Percentiles rank a stretch among this genome's conserved stretches.
Conservation (phyloP, 2,888 invertebrate genomes). For the Acanthosepion esculentum region DNA sequence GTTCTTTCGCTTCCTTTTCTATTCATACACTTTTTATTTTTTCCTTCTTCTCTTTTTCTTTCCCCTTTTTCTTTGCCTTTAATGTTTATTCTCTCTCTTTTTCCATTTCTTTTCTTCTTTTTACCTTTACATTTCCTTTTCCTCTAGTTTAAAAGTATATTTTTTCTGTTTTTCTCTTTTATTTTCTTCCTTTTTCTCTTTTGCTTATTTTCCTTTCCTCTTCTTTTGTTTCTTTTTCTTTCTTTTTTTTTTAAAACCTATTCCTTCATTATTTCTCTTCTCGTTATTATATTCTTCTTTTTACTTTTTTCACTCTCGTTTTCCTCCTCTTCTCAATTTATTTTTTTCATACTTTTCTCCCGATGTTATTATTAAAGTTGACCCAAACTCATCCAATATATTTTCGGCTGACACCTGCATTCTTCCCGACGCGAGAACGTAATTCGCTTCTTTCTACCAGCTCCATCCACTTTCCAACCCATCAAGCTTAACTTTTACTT, state of each 20-base stretch:
- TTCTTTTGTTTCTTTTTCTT: not conserved
- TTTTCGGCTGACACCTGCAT: slow-evolving; percentile 33
- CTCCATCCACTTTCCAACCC: not conserved
- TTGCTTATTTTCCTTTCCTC: not conserved
- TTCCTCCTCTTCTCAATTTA: not conserved
- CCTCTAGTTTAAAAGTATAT: too few species aligned
- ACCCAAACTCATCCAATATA: slow-evolving; percentile 4
- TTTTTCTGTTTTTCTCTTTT: not conserved
- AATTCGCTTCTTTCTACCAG: not conserved
- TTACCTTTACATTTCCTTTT: not conserved
- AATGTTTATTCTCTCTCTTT: not conserved
- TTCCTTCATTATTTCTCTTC: not conserved
- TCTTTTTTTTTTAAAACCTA: not conserved
- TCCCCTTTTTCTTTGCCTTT: too few species aligned
- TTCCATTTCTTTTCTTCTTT: fast-evolving
- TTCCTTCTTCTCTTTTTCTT: too few species aligned
- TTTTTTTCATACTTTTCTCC: not conserved
- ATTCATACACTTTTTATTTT: too few species aligned
- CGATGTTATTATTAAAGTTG: not conserved
- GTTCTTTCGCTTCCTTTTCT: too few species aligned
- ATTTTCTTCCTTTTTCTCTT: not conserved
- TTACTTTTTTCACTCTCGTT: not conserved
- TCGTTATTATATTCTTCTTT: not conserved
- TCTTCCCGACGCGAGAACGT: not conserved
- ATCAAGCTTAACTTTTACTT: not conserved